Base-by-base conservation (phyloP, 1,140 invertebrate genomes). In the Drosophila murphyi region DNA sequence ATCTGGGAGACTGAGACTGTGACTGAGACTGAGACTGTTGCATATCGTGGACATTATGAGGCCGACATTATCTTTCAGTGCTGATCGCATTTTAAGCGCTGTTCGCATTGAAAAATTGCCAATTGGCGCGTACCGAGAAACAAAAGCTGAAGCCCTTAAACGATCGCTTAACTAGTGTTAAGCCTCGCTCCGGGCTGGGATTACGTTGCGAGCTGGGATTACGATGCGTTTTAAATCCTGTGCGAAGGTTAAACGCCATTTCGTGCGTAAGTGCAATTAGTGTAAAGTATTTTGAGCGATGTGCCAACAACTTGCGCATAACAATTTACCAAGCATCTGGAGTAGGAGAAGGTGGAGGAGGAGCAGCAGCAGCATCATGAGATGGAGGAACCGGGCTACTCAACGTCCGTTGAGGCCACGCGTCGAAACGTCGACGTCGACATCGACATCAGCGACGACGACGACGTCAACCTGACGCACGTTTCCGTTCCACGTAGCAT, bases 81-180 rank as follows among this genome's bases (percentile, higher is more conserved):
- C 72, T 82, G 62, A 80, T 80, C 85, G 68, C 65, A 79, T 74
- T 77, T 78, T 81, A 78, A 68, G 76, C 67, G 83, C 62, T 80
- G 83, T 65, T 65, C 72, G 76, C 76, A 88, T 74, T 88, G 82
- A 87, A 82, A 87, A 87, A 87, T 87, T 82, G 79, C 61, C 76
- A 79, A 86, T 79, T 79, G 77, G 64, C 60, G 59, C 43, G 31
- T 10, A 35, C 56, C 64, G 32, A 43, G 20, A 47, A 63, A 69
- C 65, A 75, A 78, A 82, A 86, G 72, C 69, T 72, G 67, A 51
- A 52, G 63, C 67, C 71, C 69, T 81, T 89, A 89, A 89, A 89
- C 85, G 85, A 85, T 89, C 85, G 85, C 85, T 89, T 89, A 89
- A 89, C 85, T 89, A 89, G 85, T 89, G 85, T 85, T 89, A 89